Evolutionary conservation across 92 coral and sea anemone species (phyloP), one percentile per base, ranked within the genome.

Genomic region (Zoanthus gigantus): DNA sequence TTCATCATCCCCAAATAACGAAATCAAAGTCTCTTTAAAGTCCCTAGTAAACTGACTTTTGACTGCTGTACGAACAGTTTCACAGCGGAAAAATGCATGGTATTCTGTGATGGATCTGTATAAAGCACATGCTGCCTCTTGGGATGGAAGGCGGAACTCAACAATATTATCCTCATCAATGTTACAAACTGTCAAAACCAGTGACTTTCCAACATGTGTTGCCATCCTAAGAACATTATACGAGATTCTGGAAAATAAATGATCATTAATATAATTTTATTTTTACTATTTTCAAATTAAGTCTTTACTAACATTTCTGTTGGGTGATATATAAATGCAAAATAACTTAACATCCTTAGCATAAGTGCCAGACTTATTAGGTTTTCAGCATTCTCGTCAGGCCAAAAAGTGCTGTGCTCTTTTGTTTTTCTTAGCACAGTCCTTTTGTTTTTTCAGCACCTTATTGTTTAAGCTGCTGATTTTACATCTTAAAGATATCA

Each of bases 31-130:
- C 78, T 97, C 99, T 42, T 76, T 97, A 67, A 97, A 92, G 92
- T 97, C 99, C 83, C 98, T 95, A 10, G 99, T 97, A 89, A 93
- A 97, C 83, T 97, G 99, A 60, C 92, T 86, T 30, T 91, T 92
- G 6, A 97, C 99, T 66, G 94, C 92, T 50, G 91, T 92, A n/a
- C 98, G 92, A 13, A 97, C 99, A 61, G 99, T 97, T 68, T 95
- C 99, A 63, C 99, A 97, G 54, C 98, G 96, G 83, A 92, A 97
- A 86, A 97, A 97, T n/a, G 98, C 94, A 86, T 97, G 99, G 78
- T 93, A 95, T 77, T 97, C 99, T 56, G 99, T 97, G 17, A 97
- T 96, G 11, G 99, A 97, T 65, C 99, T 69, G 79, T 95, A 97
- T 34, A 97, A 69, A 1, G 96, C 98, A 86, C 96, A 94, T 37